Conservation (phyloP, 2,888 invertebrate genomes). For the Apamea crenata region DNA sequence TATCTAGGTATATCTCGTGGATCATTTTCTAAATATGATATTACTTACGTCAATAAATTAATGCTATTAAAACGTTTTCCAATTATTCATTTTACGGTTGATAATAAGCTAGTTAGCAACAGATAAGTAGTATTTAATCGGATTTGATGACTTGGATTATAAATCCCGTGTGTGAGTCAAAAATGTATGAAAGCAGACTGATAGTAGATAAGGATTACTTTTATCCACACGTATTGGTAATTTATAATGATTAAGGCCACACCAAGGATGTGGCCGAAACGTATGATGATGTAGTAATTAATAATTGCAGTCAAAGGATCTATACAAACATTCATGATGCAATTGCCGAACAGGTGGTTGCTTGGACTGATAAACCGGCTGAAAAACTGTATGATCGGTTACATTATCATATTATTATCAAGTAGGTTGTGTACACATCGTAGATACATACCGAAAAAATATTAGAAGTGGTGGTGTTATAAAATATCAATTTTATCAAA, state of each 20-base stretch:
- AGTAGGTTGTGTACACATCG: neutral
- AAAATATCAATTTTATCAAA: neutral
- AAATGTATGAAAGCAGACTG: constrained; percentile 30
- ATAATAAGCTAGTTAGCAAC: constrained; percentile 29
- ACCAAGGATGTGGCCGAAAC: neutral
- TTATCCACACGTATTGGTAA: neutral
- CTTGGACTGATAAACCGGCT: neutral
- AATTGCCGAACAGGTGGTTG: neutral
- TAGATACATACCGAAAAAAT: neutral
- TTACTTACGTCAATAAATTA: constrained; percentile 21
- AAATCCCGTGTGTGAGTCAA: constrained; percentile 5
- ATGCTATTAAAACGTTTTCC: constrained; percentile 15
- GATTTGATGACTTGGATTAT: constrained; percentile 9
- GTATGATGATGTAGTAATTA: neutral
- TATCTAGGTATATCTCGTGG: neutral
- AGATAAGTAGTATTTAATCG: constrained; percentile 20
- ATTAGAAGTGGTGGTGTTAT: neutral
- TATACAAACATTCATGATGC: neutral
- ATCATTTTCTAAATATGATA: constrained; percentile 35
- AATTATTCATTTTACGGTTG: constrained; percentile 18
- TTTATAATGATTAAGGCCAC: neutral
- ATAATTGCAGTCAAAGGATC: neutral
- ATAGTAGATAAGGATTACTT: constrained; percentile 10
- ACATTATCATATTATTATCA: neutral
- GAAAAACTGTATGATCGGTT: neutral